phyloP scores from a whole-genome alignment of 2,113 vertebrate species.

The Cisticola juncidis region DNA sequence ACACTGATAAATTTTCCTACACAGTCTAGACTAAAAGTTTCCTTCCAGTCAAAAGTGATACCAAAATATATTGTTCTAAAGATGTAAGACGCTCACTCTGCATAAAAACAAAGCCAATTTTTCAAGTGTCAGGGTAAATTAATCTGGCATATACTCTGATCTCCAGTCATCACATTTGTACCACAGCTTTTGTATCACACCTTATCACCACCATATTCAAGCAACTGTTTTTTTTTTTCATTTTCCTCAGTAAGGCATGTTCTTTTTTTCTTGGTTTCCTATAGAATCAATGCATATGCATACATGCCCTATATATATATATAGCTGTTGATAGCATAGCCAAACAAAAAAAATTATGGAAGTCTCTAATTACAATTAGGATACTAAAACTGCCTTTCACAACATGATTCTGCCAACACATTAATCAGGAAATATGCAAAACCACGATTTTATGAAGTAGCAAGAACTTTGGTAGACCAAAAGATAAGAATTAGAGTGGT shows the following conservation, averaged over 20 bases:
- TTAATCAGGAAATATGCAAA: neutral
- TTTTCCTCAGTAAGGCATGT: neutral
- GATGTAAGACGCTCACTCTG: neutral
- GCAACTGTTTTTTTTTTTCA: neutral
- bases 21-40: neutral
- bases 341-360: neutral
- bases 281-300: neutral
- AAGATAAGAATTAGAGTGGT: neutral
- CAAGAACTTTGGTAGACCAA: neutral
- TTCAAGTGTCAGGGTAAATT: neutral
- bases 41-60: neutral
- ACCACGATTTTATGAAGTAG: accelerated
- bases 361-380: neutral
- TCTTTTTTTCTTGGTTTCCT: neutral
- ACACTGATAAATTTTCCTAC: neutral
- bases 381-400: neutral
- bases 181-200: neutral
- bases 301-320: neutral
- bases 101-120: neutral
- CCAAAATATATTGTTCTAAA: neutral
- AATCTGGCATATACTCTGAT: neutral
- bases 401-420: neutral
- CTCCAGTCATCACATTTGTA: neutral
- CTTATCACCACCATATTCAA: neutral
- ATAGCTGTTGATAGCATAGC: neutral